A percentile compares a stretch with the other conserved stretches of the same genome.
These are phyloP conservation scores for Steromphala cineraria DNA, from an alignment of 2,888 invertebrate genomes.

Conservation along the genomic window DNA sequence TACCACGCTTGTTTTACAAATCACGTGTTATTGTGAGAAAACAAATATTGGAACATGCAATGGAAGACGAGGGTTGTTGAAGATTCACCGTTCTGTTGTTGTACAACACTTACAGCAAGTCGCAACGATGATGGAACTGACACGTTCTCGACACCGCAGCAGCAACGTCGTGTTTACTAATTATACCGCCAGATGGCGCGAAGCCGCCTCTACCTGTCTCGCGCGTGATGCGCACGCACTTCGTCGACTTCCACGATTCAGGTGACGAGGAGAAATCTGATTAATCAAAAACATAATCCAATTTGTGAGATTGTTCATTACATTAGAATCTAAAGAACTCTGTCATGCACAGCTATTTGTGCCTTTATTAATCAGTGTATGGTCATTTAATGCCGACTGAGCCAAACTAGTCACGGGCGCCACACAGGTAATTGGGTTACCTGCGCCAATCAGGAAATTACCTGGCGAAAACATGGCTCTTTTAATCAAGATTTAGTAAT, in stretches of 20 bases:
- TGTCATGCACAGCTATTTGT: constrained; percentile 1
- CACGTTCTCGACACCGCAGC: neutral
- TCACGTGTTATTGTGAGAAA: too few species aligned
- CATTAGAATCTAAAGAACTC: constrained; percentile 10
- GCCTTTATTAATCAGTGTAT: constrained; percentile 2
- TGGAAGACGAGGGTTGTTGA: too few species aligned
- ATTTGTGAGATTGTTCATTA: constrained; percentile 21
- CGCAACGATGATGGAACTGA: neutral
- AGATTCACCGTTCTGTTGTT: too few species aligned
- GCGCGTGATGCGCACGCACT: constrained; percentile 17
- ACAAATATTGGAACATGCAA: too few species aligned
- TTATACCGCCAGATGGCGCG: neutral
- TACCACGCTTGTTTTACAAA: too few species aligned
- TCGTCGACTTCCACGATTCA: constrained; percentile 8
- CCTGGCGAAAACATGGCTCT: constrained; percentile 16
- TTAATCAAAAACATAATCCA: constrained; percentile 20
- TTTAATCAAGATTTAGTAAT: constrained; percentile 20
- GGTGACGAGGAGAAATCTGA: constrained; percentile 19
- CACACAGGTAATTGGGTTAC: constrained; percentile 9
- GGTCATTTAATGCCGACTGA: constrained; percentile 6
- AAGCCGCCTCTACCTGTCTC: constrained; percentile 1
- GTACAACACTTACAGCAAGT: neutral
- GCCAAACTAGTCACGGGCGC: neutral
- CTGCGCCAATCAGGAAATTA: constrained; percentile 14
- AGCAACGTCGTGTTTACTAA: neutral